These are phyloP conservation scores for Pseudopodoces humilis DNA, from an alignment of 2,113 vertebrate genomes.

Conservation along the genomic window DNA sequence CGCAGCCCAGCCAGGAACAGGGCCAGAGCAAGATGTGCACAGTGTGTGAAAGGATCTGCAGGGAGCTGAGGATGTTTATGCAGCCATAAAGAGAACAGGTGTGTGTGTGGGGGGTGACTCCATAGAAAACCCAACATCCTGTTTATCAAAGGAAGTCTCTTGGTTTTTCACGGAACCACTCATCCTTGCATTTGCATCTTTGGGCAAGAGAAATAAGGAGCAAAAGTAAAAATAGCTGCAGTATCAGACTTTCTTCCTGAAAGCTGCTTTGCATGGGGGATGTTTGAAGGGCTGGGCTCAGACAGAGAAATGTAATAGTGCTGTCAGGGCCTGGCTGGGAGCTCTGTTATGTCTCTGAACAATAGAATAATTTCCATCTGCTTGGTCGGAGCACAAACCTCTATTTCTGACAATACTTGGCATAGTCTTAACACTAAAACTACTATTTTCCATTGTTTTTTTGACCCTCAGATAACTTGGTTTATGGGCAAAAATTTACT, in stretches of 20 bases:
- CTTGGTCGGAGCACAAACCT: background rate
- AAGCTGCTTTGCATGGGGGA: background rate
- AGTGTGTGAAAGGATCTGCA: background rate
- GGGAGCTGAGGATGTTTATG: background rate
- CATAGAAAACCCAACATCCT: background rate
- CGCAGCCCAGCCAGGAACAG: background rate
- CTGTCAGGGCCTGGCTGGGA: background rate
- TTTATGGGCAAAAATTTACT: background rate
- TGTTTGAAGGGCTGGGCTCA: background rate
- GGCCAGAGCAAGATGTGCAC: background rate
- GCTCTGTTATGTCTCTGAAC: background rate
- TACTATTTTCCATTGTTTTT: background rate
- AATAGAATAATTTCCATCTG: background rate
- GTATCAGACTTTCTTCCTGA: background rate
- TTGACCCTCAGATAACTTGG: background rate
- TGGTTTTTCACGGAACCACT: background rate
- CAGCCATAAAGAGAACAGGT: conserved; percentile 22
- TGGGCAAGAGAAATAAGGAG: background rate
- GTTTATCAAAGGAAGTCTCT: background rate
- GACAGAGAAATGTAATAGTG: background rate
- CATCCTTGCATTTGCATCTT: background rate
- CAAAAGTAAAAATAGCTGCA: background rate
- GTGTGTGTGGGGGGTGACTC: background rate
- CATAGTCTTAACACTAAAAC: background rate
- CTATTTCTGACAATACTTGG: conserved; percentile 8